Conservation (phyloP, 2,113 vertebrate genomes). For the Leptocoma aspasia region DNA sequence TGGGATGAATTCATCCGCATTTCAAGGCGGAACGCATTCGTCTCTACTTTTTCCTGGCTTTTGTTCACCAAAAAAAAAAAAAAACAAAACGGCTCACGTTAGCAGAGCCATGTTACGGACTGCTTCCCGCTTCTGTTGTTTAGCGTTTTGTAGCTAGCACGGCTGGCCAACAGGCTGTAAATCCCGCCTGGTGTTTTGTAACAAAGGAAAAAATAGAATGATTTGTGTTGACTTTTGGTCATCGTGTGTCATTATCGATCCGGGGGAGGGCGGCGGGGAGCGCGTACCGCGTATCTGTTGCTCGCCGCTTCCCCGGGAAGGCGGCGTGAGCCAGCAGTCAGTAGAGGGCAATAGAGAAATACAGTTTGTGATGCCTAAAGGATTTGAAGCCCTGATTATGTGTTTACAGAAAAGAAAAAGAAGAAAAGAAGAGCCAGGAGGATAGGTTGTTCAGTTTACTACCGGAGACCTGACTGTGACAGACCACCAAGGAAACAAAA, state of each 20-base stretch:
- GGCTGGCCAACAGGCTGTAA: not conserved
- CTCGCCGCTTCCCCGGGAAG: not conserved
- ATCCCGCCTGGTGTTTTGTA: not conserved
- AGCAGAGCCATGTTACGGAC: not conserved
- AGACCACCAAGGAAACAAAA: not conserved
- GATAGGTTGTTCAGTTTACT: slow-evolving; percentile 60
- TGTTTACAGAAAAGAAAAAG: slow-evolving; percentile 54
- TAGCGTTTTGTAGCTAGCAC: not conserved
- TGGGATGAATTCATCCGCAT: not conserved
- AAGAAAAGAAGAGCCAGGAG: slow-evolving; percentile 57
- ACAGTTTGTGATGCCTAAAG: slow-evolving; percentile 32
- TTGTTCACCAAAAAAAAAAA: not conserved
- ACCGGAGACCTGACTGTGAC: slow-evolving; percentile 36
- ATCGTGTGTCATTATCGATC: slow-evolving; percentile 11
- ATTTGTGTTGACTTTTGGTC: slow-evolving; percentile 34
- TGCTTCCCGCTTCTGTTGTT: slow-evolving; percentile 21
- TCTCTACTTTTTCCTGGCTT: slow-evolving; percentile 20
- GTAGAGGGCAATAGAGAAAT: slow-evolving; percentile 68
- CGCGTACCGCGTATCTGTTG: not conserved
- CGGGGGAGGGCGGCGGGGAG: not conserved
- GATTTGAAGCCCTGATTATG: slow-evolving; percentile 47
- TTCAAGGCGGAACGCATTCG: not conserved
- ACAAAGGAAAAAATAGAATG: slow-evolving; percentile 35
- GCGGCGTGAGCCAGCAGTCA: not conserved
- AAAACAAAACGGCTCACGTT: not conserved